phyloP scores from a whole-genome alignment of 2,113 vertebrate genomes.

The Felis chaus region DNA sequence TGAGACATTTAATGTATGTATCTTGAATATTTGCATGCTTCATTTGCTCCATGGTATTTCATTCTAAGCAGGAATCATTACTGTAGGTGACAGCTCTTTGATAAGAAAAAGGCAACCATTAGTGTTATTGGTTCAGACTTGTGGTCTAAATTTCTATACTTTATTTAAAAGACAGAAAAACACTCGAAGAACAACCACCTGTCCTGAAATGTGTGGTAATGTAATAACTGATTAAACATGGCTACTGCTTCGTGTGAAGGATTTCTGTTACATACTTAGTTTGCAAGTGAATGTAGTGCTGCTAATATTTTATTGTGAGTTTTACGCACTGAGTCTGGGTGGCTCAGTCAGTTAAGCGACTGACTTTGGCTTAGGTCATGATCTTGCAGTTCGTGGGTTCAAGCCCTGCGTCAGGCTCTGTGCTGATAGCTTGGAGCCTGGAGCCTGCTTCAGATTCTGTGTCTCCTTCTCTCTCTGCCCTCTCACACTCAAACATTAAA shows the following conservation, averaged over 20 bases:
- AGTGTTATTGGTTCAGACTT: not conserved
- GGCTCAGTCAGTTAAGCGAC: too few species aligned
- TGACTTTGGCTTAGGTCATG: too few species aligned
- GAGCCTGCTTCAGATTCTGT: too few species aligned
- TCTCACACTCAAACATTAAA: too few species aligned
- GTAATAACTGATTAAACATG: not conserved
- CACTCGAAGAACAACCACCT: not conserved
- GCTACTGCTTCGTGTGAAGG: not conserved
- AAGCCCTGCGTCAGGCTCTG: too few species aligned
- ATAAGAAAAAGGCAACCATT: not conserved
- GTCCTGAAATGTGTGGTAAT: not conserved
- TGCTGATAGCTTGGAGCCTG: too few species aligned
- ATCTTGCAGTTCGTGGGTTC: too few species aligned
- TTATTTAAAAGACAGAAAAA: conserved; percentile 39
- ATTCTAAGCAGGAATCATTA: not conserved
- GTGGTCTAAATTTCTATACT: not conserved
- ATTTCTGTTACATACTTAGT: not conserved
- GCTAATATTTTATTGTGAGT: conserved; percentile 8
- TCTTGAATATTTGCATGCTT: not conserved
- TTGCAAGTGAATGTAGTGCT: not conserved
- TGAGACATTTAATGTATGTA: not conserved
- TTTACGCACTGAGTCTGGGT: not conserved
- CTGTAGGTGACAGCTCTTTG: not conserved
- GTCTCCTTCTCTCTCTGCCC: too few species aligned
- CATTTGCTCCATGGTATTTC: not conserved